These are phyloP conservation scores for Cercopithecus mona DNA, from an alignment of 2,113 vertebrate species.

Conservation along the genomic window DNA sequence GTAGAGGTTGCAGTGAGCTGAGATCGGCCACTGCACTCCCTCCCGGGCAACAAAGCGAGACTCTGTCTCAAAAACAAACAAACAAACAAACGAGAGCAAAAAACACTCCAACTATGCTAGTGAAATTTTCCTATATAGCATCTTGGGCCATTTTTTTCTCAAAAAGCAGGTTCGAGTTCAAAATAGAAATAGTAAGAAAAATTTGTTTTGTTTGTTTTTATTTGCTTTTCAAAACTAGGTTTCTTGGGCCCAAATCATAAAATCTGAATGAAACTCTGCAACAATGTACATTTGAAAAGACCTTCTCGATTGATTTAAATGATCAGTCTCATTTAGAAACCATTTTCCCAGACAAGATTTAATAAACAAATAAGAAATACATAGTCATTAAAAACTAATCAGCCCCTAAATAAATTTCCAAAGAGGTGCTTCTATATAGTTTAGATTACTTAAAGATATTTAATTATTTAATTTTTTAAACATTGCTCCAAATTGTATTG, in stretches of 20 bases:
- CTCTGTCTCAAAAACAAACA: too few relatives aligned
- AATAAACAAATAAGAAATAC: not conserved
- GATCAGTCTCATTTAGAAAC: not conserved
- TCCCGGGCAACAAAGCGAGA: too few relatives aligned
- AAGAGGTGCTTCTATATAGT: not conserved
- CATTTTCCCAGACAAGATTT: not conserved
- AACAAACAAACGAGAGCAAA: too few relatives aligned
- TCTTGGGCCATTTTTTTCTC: not conserved
- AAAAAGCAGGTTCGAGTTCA: not conserved
- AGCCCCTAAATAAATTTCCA: not conserved
- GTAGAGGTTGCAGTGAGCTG: too few relatives aligned
- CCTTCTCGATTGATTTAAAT: not conserved
- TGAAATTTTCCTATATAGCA: not conserved
- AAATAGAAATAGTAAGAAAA: not conserved
- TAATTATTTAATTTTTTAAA: not conserved
- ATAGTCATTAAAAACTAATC: not conserved
- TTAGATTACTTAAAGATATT: not conserved
- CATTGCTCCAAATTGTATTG: not conserved
- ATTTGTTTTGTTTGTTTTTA: not conserved
- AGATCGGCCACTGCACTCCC: too few relatives aligned
- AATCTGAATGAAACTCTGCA: not conserved
- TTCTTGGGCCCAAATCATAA: rapidly evolving
- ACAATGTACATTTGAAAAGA: not conserved
- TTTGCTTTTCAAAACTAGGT: not conserved
- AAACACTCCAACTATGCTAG: not conserved